Percentiles rank a stretch among this genome's conserved stretches.
These are phyloP conservation scores for Pachyseris speciosa DNA, from an alignment of 64 coral and sea anemone genomes.

Conservation along the genomic window DNA sequence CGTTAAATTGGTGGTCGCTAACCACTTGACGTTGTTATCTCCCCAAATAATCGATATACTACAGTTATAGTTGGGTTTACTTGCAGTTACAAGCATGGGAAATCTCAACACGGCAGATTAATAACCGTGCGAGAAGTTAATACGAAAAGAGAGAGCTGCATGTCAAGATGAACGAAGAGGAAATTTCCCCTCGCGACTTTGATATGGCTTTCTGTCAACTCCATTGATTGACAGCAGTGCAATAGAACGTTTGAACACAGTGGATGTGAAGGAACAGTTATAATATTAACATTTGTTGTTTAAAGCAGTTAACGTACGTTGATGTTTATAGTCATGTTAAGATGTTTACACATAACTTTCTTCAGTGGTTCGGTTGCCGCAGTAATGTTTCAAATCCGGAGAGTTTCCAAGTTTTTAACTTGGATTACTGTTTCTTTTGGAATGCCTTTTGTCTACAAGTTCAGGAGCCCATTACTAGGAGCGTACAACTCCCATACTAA, in stretches of 20 bases:
- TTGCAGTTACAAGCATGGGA: constrained; percentile 1
- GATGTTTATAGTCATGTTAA: background rate
- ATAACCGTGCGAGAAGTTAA: background rate
- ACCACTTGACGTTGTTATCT: background rate
- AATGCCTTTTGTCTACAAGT: too few relatives aligned
- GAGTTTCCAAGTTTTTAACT: background rate
- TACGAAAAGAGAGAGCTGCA: background rate
- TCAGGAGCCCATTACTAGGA: too few relatives aligned
- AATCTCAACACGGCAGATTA: background rate
- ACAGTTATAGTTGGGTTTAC: constrained; percentile 22
- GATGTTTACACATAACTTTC: background rate
- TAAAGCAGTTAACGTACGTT: background rate
- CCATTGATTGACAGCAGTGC: background rate
- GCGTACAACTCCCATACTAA: too few relatives aligned
- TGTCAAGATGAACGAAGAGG: background rate
- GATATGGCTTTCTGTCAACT: background rate
- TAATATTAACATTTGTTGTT: background rate
- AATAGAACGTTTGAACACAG: background rate
- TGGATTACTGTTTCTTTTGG: background rate
- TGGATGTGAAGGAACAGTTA: background rate
- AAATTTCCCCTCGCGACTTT: background rate
- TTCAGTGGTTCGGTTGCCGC: background rate
- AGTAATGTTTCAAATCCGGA: background rate
- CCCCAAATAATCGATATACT: background rate
- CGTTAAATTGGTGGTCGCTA: background rate